These are phyloP conservation scores for Coregonus suidteri DNA, from an alignment of 2,797 vertebrate genomes.

Conservation along the genomic window DNA sequence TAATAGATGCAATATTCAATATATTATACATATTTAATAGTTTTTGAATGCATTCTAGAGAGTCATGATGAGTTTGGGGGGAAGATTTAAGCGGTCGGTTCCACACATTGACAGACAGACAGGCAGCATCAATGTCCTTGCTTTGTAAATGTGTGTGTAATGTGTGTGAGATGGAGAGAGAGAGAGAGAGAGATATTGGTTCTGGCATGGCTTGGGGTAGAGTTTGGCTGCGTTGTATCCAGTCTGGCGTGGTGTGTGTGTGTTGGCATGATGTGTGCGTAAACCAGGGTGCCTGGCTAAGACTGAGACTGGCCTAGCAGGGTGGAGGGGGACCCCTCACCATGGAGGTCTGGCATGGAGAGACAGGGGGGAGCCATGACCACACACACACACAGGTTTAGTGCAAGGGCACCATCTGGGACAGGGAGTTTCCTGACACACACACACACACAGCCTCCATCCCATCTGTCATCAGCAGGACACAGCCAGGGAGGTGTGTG, in stretches of 20 bases:
- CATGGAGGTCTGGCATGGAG: constrained; percentile 5
- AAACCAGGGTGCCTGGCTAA: constrained; percentile 12
- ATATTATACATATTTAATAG: neutral
- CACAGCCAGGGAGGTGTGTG: constrained; percentile 24
- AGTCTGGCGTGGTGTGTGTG: constrained; percentile 1
- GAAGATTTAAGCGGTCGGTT: no score
- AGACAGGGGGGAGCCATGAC: constrained; percentile 15
- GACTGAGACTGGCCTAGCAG: neutral
- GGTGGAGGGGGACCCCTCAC: neutral
- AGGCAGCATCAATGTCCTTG: neutral
- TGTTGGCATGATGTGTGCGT: constrained; percentile 6
- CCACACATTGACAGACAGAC: neutral
- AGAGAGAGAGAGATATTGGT: neutral
- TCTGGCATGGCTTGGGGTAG: neutral
- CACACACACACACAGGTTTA: constrained; percentile 18
- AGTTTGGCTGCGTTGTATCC: neutral
- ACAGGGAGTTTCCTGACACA: constrained; percentile 7
- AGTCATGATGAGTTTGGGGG: neutral
- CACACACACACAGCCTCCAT: constrained; percentile 12
- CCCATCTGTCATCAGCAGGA: constrained; percentile 38
- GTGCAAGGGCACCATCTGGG: neutral
- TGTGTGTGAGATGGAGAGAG: constrained; percentile 12
- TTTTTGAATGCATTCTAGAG: neutral
- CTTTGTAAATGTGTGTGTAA: neutral
- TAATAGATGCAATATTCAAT: neutral